Conservation (phyloP, 2,797 vertebrate species). For the Ara ararauna region DNA sequence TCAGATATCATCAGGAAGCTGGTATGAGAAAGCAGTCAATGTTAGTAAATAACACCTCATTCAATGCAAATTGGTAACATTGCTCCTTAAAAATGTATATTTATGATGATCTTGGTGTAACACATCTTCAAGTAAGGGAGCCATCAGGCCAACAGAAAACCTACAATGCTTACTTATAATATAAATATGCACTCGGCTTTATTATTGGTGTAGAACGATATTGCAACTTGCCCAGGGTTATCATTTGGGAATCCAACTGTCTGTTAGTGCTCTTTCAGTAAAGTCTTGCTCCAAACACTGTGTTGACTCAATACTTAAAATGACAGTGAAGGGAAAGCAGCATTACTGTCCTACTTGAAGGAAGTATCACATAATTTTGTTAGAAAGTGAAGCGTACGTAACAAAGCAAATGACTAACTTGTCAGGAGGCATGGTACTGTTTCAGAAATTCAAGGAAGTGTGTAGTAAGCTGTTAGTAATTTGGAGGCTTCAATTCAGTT, state of each 20-base stretch:
- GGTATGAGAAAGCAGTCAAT: neutral
- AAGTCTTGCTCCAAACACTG: neutral
- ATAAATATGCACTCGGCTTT: neutral
- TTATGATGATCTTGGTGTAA: neutral
- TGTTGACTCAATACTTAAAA: neutral
- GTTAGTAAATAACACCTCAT: neutral
- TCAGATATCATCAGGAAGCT: neutral
- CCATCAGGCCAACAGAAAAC: neutral
- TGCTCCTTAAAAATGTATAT: neutral
- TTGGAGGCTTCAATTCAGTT: neutral
- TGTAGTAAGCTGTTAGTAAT: neutral
- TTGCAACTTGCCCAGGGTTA: neutral
- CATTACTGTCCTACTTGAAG: neutral
- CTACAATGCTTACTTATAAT: neutral
- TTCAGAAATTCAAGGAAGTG: neutral
- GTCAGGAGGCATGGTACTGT: neutral
- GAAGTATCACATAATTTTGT: neutral
- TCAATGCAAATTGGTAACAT: neutral
- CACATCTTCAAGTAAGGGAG: neutral
- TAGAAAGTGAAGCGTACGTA: neutral
- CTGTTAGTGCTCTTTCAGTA: neutral
- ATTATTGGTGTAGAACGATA: neutral
- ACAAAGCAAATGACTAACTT: neutral
- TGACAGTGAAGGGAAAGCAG: rapidly evolving
- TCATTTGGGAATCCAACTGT: neutral